Conservation (phyloP, 2,888 invertebrate species). For the Leptopilina syphax region DNA sequence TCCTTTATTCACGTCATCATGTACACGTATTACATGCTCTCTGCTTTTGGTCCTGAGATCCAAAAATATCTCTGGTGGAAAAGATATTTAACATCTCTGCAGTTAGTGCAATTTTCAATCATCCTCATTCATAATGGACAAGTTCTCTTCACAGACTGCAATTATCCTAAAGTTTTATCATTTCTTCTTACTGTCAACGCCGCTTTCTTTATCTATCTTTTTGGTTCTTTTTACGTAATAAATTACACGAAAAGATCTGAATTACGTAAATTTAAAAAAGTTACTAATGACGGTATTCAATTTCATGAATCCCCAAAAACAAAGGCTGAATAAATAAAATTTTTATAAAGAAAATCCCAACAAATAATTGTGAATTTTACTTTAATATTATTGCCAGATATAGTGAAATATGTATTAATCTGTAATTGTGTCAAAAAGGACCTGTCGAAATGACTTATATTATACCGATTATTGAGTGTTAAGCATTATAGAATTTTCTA, state of each 20-base stretch:
- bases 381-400: no score
- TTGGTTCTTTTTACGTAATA: constrained; percentile 85
- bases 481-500: no score
- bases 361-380: no score
- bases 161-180: constrained; percentile 84
- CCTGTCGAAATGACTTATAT: no score
- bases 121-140: constrained; percentile 85
- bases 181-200: constrained; percentile 84
- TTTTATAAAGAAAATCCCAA: no score
- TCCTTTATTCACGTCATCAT: constrained; percentile 94
- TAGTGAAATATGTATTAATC: no score
- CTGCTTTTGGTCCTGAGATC: constrained; percentile 91
- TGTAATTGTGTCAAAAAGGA: no score
- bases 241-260: constrained; percentile 78
- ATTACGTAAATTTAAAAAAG: neutral
- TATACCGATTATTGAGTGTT: no score
- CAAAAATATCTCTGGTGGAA: constrained; percentile 98
- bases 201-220: constrained; percentile 86
- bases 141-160: constrained; percentile 75
- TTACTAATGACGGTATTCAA: neutral
- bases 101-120: constrained; percentile 90
- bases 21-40: constrained; percentile 93
- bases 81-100: constrained; percentile 90
- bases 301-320: neutral
- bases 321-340: constrained; percentile 9